Percentiles rank a stretch among this genome's conserved stretches.
Conservation (phyloP, 2,113 vertebrate species). For the Saguinus midas region DNA sequence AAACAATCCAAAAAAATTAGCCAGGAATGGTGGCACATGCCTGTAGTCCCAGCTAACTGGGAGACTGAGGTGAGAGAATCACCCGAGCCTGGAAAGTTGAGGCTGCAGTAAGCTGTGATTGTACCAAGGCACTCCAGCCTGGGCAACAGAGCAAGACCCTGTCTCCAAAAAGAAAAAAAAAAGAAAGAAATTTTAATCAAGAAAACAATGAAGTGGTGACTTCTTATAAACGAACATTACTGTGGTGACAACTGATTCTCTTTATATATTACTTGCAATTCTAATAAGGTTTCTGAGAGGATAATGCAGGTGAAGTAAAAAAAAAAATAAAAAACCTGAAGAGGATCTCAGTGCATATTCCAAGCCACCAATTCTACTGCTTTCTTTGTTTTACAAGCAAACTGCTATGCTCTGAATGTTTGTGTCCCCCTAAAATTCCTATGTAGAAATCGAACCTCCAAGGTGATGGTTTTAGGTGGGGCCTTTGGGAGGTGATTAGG, state of each 20-base stretch:
- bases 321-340: background rate
- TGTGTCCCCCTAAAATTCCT: background rate
- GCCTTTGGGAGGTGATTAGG: background rate
- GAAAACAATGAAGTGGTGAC: background rate
- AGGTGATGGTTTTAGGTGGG: background rate
- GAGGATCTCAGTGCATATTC: background rate
- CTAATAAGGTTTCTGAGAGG: background rate
- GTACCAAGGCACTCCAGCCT: no score
- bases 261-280: background rate
- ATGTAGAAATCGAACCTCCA: background rate
- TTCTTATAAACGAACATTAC: background rate
- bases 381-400: slow-evolving; percentile 2
- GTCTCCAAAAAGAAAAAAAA: no score
- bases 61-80: no score
- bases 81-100: no score
- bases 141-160: no score
- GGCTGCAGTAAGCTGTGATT: no score
- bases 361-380: background rate
- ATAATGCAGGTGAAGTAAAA: background rate
- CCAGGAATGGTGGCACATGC: no score
- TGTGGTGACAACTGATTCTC: background rate
- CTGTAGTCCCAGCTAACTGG: no score
- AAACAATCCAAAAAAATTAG: no score
- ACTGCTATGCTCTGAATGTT: background rate
- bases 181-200: background rate